Evolutionary conservation across 2,113 vertebrate species (phyloP).

Genomic region (Actenoides hombroni): DNA sequence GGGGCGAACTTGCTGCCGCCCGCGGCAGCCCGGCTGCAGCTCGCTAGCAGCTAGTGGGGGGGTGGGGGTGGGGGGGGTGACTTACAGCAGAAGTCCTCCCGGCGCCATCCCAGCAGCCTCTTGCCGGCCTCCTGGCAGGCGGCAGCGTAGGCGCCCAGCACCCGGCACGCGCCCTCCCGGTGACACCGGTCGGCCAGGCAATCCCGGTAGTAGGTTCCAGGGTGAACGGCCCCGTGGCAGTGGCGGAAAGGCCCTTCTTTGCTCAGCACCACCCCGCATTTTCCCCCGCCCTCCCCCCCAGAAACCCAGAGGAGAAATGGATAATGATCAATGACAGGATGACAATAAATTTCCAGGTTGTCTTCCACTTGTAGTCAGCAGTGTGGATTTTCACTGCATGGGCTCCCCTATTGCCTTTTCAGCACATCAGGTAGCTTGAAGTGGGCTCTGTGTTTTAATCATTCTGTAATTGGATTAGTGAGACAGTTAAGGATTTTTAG

Average conservation of each 20-base stretch:
- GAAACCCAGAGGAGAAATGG: not conserved
- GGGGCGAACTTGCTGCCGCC: too few relatives aligned
- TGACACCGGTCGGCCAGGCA: slow-evolving; percentile 79
- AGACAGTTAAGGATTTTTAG: not conserved
- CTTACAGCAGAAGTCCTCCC: slow-evolving; percentile 74
- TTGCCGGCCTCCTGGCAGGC: slow-evolving; percentile 69
- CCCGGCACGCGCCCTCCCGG: slow-evolving; percentile 74
- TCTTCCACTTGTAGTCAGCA: not conserved
- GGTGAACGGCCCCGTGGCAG: slow-evolving; percentile 72
- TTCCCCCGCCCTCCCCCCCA: slow-evolving; percentile 17
- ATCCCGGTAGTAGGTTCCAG: slow-evolving; percentile 65
- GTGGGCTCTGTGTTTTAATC: not conserved
- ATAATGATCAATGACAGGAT: not conserved
- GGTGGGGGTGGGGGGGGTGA: not conserved
- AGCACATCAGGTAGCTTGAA: not conserved
- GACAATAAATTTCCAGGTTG: not conserved
- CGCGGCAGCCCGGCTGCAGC: too few relatives aligned
- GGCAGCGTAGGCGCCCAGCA: slow-evolving; percentile 66
- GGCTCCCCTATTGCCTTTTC: not conserved
- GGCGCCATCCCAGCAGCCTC: slow-evolving; percentile 74
- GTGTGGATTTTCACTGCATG: not conserved
- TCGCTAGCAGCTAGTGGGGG: too few relatives aligned
- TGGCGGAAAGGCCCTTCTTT: slow-evolving; percentile 54
- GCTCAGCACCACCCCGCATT: slow-evolving; percentile 70
- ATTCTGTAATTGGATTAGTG: not conserved